A percentile compares a stretch with the other conserved stretches of the same genome.
phyloP scores from a whole-genome alignment of 2,113 vertebrate species.

The Antechinus stuartii region DNA sequence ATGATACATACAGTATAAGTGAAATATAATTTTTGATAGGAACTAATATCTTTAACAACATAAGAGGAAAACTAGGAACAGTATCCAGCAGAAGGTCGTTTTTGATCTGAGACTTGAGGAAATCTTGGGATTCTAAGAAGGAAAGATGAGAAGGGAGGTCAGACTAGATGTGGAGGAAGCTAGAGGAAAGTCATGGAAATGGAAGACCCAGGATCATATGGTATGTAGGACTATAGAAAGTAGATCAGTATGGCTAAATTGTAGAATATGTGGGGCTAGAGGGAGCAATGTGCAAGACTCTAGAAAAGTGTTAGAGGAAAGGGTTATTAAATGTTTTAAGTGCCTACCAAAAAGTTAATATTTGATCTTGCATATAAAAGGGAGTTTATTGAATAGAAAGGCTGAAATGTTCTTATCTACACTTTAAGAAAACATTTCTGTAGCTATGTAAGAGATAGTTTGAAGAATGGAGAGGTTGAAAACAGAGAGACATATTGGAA shows the following conservation, averaged over 20 bases:
- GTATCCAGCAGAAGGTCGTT: neutral
- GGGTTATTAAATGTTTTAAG: neutral
- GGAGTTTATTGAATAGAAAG: neutral
- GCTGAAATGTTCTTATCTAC: neutral
- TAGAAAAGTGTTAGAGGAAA: neutral
- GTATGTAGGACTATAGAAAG: neutral
- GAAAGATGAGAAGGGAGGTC: neutral
- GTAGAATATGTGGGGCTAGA: neutral
- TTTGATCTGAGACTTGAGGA: neutral
- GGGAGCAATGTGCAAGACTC: neutral
- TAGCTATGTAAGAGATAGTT: neutral
- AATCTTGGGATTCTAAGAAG: neutral
- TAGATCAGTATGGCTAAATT: neutral
- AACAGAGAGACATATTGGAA: too few species aligned
- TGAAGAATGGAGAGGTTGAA: too few species aligned
- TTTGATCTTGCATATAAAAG: neutral
- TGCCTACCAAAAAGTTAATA: neutral
- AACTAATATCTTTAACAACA: neutral
- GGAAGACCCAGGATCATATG: neutral
- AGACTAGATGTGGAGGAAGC: neutral
- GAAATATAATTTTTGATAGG: neutral
- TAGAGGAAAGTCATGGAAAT: neutral
- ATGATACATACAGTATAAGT: neutral
- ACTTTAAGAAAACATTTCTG: neutral
- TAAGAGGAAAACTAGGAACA: neutral